These are phyloP conservation scores for Chalcis sispes DNA, from an alignment of 2,888 invertebrate genomes.

Conservation along the genomic window DNA sequence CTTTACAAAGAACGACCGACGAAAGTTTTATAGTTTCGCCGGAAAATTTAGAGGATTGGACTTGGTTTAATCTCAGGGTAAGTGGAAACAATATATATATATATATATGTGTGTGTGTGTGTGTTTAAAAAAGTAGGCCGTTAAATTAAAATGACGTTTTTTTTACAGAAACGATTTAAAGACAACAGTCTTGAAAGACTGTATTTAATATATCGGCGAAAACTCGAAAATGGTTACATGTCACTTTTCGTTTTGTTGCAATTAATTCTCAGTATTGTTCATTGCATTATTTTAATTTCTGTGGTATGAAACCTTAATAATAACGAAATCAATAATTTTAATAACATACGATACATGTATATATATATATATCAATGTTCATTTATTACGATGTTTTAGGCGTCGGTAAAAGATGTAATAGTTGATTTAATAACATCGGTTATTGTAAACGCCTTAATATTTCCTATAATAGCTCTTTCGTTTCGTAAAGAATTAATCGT, in stretches of 20 bases:
- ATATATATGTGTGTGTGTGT: too few species aligned
- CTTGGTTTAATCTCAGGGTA: conserved; percentile 82
- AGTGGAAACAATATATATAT: conserved; percentile 60
- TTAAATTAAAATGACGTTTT: neutral
- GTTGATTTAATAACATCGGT: conserved; percentile 77
- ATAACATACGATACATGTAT: neutral
- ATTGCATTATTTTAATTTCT: conserved; percentile 79
- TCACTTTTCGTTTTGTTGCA: conserved; percentile 86
- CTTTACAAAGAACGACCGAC: conserved; percentile 77
- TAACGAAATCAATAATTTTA: neutral
- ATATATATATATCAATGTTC: neutral
- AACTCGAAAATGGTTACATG: conserved; percentile 87
- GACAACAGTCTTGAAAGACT: conserved; percentile 85
- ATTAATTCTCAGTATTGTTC: conserved; percentile 81
- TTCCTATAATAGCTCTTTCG: conserved; percentile 76
- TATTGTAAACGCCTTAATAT: conserved; percentile 73
- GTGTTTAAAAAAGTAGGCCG: neutral
- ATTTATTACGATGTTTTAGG: conserved; percentile 63
- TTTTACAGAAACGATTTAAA: conserved; percentile 84
- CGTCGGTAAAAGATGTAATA: conserved; percentile 63
- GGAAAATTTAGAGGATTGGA: conserved; percentile 80
- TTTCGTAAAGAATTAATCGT: conserved; percentile 76
- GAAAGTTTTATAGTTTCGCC: conserved; percentile 77
- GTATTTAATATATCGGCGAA: conserved; percentile 86
- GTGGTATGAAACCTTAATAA: conserved; percentile 72